These are phyloP conservation scores for Geophilus truncorum DNA, from an alignment of 2,888 invertebrate species.

Conservation along the genomic window DNA sequence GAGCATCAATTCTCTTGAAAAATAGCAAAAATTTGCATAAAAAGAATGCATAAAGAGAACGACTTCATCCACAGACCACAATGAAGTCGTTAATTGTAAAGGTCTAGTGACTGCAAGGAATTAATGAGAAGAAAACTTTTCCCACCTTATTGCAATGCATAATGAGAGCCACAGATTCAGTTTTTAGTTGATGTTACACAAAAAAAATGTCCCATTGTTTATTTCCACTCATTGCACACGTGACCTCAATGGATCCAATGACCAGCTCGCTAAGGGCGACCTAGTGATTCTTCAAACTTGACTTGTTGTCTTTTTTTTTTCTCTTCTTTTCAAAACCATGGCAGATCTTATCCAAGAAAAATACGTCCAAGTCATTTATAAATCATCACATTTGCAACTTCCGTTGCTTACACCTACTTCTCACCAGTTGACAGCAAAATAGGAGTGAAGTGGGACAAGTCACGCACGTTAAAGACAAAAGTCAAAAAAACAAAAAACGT, in stretches of 20 bases:
- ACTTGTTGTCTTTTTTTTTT: not conserved
- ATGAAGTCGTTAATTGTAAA: not conserved
- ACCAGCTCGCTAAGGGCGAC: not conserved
- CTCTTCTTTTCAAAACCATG: not conserved
- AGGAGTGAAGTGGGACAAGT: too few species aligned
- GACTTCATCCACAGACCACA: not conserved
- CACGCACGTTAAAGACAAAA: too few species aligned
- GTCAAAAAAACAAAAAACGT: too few species aligned
- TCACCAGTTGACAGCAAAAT: too few species aligned
- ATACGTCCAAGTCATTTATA: too few species aligned
- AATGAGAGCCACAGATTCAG: too few species aligned
- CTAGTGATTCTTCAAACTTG: slow-evolving; percentile 10
- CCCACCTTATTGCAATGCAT: not conserved
- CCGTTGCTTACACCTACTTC: too few species aligned
- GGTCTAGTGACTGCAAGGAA: not conserved
- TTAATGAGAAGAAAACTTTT: not conserved
- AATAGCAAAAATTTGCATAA: not conserved
- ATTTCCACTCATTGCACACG: not conserved
- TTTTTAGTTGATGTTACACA: too few species aligned
- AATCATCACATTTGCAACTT: too few species aligned
- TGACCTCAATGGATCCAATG: not conserved
- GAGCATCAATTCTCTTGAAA: too few species aligned
- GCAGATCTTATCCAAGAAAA: too few species aligned
- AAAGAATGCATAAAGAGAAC: not conserved
- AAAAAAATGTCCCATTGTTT: not conserved